These are phyloP conservation scores for Hormiphora californensis DNA, from an alignment of 37 sponge, comb jelly and placozoan genomes.

Conservation along the genomic window DNA sequence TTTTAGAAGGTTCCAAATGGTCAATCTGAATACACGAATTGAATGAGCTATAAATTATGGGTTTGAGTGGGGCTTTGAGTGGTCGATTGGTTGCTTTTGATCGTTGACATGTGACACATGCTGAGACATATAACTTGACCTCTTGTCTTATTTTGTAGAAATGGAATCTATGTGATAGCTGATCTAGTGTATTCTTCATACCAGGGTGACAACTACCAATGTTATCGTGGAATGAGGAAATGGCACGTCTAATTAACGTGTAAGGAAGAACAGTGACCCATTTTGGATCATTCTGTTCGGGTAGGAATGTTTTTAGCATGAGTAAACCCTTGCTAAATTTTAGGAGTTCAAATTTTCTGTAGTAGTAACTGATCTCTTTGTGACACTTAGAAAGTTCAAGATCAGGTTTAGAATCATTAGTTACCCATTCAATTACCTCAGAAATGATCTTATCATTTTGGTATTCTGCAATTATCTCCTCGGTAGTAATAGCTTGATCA, in stretches of 20 bases:
- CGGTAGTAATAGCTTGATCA: background rate
- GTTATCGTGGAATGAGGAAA: background rate
- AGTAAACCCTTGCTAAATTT: background rate
- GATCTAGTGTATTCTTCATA: background rate
- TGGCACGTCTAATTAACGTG: background rate
- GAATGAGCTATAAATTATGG: background rate
- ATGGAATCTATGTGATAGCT: background rate
- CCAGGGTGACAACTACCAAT: background rate
- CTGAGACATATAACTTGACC: background rate
- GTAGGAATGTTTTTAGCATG: background rate
- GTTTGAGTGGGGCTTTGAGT: background rate
- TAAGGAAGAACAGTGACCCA: background rate
- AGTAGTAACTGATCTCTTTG: background rate
- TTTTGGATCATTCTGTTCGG: background rate
- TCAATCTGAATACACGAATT: background rate
- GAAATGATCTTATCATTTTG: background rate
- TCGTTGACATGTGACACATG: background rate
- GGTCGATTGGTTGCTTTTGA: background rate
- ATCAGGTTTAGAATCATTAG: background rate
- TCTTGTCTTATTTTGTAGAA: constrained; percentile 20
- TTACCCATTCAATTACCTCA: constrained; percentile 20
- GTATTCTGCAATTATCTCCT: background rate
- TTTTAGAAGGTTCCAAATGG: background rate
- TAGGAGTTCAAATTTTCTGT: background rate
- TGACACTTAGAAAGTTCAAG: background rate